Conservation (phyloP, 2,797 vertebrate genomes). For the Morus bassanus region DNA sequence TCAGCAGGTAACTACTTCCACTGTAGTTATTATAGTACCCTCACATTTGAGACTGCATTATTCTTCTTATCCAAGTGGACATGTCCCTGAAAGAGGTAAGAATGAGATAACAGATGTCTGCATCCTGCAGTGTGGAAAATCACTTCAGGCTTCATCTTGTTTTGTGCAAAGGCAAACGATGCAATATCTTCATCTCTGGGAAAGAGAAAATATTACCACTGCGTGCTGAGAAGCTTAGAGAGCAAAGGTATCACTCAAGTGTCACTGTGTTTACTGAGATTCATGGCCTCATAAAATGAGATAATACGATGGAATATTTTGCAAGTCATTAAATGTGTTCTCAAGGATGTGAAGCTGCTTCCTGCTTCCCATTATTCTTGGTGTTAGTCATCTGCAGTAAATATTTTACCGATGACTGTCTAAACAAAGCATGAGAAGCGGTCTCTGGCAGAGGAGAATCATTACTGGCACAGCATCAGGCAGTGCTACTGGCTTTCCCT, state of each 20-base stretch:
- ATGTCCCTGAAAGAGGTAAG: neutral
- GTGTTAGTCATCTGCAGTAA: neutral
- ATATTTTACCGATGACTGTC: neutral
- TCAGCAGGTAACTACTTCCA: neutral
- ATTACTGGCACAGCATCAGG: neutral
- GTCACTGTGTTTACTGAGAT: neutral
- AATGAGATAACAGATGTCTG: neutral
- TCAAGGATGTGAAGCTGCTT: neutral
- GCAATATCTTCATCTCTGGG: neutral
- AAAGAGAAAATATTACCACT: neutral
- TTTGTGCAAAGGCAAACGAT: neutral
- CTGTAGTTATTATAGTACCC: neutral
- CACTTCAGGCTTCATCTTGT: neutral
- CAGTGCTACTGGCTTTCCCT: neutral
- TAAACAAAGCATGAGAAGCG: neutral
- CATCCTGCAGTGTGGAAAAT: neutral
- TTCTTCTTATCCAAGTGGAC: neutral
- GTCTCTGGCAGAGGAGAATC: neutral
- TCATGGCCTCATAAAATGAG: neutral
- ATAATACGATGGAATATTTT: neutral
- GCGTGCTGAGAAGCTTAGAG: neutral
- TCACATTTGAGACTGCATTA: neutral
- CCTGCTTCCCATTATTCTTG: neutral
- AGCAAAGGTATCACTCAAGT: neutral
- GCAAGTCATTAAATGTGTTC: neutral